These are phyloP conservation scores for Drosophila teissieri DNA, from an alignment of 1,140 invertebrate genomes.

Conservation along the genomic window DNA sequence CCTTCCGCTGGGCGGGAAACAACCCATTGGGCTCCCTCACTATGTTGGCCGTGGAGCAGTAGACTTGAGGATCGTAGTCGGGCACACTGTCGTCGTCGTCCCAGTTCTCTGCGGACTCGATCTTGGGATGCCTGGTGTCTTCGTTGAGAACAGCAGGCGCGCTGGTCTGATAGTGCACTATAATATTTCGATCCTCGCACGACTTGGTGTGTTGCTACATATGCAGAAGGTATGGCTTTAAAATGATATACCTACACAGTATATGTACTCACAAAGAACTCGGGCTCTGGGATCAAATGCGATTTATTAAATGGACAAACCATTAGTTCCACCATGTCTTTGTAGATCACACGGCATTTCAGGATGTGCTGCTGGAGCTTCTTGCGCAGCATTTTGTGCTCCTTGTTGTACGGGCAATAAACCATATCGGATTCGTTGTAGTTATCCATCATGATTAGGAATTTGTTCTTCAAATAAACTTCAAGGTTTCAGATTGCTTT, in stretches of 20 bases:
- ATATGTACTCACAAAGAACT: constrained; percentile 55
- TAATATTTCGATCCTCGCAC: constrained; percentile 69
- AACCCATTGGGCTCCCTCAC: constrained; percentile 55
- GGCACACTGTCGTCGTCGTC: constrained; percentile 46
- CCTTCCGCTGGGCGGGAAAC: constrained; percentile 62
- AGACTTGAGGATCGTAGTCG: constrained; percentile 62
- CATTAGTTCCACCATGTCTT: constrained; percentile 60
- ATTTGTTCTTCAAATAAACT: too few species aligned
- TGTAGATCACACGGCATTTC: constrained; percentile 59
- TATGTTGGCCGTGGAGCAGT: constrained; percentile 55
- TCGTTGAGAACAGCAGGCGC: constrained; percentile 31
- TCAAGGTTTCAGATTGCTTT: too few species aligned
- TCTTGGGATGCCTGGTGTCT: constrained; percentile 57
- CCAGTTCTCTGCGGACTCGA: constrained; percentile 70
- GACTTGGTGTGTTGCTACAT: constrained; percentile 53
- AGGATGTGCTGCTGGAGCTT: constrained; percentile 65
- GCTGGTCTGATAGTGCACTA: constrained; percentile 59
- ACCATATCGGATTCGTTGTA: constrained; percentile 59
- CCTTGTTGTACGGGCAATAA: constrained; percentile 66
- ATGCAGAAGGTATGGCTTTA: too few species aligned
- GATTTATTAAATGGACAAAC: constrained; percentile 67
- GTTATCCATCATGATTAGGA: not conserved
- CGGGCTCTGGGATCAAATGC: constrained; percentile 60
- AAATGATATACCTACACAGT: not conserved
- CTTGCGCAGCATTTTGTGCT: constrained; percentile 67